A percentile compares a stretch with the other conserved stretches of the same genome.
Evolutionary conservation across 2,888 invertebrate species (phyloP).

Genomic region (Acronicta psi): DNA sequence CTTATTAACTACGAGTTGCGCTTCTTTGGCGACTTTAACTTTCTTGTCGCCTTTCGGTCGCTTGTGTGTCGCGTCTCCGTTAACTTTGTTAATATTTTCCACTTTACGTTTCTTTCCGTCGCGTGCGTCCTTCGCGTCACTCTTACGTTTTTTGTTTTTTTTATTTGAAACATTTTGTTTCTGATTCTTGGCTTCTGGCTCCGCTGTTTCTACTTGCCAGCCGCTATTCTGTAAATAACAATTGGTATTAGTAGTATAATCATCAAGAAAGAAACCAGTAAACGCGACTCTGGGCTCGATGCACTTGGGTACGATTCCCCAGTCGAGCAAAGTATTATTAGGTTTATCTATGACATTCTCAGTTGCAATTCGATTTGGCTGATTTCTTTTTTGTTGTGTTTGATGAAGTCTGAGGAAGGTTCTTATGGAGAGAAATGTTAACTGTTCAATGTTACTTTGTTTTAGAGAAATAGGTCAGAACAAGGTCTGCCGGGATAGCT

Average conservation of each 20-base stretch:
- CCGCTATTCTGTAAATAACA: constrained; percentile 67
- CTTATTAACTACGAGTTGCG: constrained; percentile 23
- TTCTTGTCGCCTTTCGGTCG: constrained; percentile 45
- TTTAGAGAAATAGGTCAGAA: background rate
- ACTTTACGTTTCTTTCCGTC: constrained; percentile 54
- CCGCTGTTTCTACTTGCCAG: constrained; percentile 71
- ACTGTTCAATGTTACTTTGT: no score
- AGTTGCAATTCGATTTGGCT: no score
- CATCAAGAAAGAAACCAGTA: no score
- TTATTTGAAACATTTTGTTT: constrained; percentile 66
- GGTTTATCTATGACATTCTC: no score
- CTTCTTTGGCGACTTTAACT: constrained; percentile 22
- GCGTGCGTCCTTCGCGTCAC: constrained; percentile 18
- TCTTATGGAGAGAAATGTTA: no score
- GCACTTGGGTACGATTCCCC: no score
- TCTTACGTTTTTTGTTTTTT: constrained; percentile 66
- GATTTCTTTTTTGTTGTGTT: no score
- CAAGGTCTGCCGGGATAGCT: no score
- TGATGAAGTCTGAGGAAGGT: no score
- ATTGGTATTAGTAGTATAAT: background rate
- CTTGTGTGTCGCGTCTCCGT: constrained; percentile 31
- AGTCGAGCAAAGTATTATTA: no score
- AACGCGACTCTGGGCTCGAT: no score
- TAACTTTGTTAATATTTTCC: constrained; percentile 11
- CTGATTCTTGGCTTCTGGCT: constrained; percentile 52